These are phyloP conservation scores for Paguma larvata DNA, from an alignment of 2,797 vertebrate genomes.

Conservation along the genomic window DNA sequence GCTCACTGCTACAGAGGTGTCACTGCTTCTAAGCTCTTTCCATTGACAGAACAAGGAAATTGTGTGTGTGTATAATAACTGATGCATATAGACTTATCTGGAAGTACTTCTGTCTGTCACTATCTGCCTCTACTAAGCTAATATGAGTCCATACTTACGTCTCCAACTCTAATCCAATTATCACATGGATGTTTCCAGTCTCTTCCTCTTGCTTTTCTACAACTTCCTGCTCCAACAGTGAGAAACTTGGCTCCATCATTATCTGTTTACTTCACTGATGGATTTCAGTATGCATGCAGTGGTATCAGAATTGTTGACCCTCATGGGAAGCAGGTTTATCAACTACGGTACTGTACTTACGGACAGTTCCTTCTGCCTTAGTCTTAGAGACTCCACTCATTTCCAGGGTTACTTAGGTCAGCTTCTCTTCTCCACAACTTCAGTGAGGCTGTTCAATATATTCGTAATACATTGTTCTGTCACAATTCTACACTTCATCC, in stretches of 20 bases:
- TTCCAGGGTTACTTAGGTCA: not conserved
- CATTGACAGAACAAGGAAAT: not conserved
- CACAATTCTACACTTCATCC: slow-evolving; percentile 12
- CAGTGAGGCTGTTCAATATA: not conserved
- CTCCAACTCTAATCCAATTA: not conserved
- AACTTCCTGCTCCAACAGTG: not conserved
- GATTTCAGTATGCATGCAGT: not conserved
- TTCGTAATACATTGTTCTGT: not conserved
- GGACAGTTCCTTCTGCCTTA: not conserved
- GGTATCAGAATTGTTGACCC: not conserved
- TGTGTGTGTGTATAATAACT: not conserved
- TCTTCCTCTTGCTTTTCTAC: not conserved
- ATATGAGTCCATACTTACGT: not conserved
- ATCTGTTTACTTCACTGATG: not conserved
- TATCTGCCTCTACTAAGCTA: not conserved
- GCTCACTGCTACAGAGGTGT: not conserved
- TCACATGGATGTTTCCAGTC: not conserved
- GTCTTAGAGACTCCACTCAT: not conserved
- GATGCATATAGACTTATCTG: not conserved
- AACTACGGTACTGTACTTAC: not conserved
- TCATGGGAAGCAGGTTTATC: not conserved
- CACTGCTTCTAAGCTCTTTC: not conserved
- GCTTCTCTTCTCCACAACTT: not conserved
- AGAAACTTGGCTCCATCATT: not conserved
- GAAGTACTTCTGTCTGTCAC: not conserved